Evolutionary conservation across 2,797 vertebrate species (phyloP).

Genomic region (Coracias cyanogaster): DNA sequence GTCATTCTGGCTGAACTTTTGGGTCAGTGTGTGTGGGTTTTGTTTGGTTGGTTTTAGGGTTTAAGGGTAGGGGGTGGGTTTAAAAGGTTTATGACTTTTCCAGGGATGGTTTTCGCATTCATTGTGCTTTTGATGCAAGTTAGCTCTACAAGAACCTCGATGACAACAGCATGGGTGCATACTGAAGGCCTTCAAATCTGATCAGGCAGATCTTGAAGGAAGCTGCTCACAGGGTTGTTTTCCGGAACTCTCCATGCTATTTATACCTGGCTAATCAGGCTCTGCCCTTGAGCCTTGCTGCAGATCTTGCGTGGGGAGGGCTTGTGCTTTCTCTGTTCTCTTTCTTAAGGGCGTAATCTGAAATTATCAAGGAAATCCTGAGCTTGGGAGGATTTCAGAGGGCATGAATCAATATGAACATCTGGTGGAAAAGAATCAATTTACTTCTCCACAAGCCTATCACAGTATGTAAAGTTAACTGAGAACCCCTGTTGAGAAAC

Average conservation of each 20-base stretch:
- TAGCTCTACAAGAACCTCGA: neutral
- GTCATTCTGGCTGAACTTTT: neutral
- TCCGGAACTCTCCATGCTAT: neutral
- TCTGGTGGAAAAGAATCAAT: neutral
- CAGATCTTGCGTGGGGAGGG: neutral
- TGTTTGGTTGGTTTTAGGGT: neutral
- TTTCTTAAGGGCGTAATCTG: neutral
- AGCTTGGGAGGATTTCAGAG: neutral
- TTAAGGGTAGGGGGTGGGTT: neutral
- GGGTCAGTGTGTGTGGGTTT: neutral
- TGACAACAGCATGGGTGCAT: neutral
- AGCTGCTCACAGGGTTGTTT: neutral
- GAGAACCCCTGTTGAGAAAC: conserved; percentile 15
- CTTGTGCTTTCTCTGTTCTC: neutral
- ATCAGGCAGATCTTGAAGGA: neutral
- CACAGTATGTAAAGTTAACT: neutral
- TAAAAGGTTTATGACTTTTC: neutral
- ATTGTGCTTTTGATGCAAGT: neutral
- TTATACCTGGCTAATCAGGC: neutral
- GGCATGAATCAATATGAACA: neutral
- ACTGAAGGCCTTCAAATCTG: neutral
- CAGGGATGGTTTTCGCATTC: neutral
- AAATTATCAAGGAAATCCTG: neutral
- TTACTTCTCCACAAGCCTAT: neutral
- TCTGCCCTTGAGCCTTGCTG: neutral